Conservation (phyloP, 1,140 invertebrate species). For the Bombyx mandarina region DNA sequence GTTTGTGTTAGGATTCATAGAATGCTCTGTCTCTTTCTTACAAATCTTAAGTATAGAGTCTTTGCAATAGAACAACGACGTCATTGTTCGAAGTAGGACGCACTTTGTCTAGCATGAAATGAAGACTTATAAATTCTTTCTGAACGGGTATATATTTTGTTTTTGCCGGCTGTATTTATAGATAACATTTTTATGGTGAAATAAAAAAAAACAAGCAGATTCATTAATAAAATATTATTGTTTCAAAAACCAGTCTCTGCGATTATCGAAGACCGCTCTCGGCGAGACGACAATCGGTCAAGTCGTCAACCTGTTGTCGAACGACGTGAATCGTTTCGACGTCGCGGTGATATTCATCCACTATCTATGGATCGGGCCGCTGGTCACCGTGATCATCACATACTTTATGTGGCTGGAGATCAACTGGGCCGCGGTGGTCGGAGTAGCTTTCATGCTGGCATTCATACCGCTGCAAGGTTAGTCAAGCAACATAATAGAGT, state of each 20-base stretch:
- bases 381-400: slow-evolving; percentile 83
- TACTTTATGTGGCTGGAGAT: slow-evolving; percentile 83
- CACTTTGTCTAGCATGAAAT: too few relatives aligned
- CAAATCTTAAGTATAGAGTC: too few relatives aligned
- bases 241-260: slow-evolving; percentile 69
- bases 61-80: too few relatives aligned
- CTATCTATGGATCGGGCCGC: slow-evolving; percentile 85
- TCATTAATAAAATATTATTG: too few relatives aligned
- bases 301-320: slow-evolving; percentile 93
- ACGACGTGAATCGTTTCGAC: slow-evolving; percentile 86
- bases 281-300: slow-evolving; percentile 86
- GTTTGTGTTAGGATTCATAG: too few relatives aligned
- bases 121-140: too few relatives aligned
- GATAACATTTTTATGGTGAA: too few relatives aligned
- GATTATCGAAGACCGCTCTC: slow-evolving; percentile 78
- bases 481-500: background rate
- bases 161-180: too few relatives aligned
- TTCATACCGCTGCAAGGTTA: slow-evolving; percentile 88
- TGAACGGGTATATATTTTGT: too few relatives aligned
- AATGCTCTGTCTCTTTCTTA: too few relatives aligned
- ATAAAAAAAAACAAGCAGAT: too few relatives aligned
- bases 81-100: too few relatives aligned
- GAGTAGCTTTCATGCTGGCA: slow-evolving; percentile 82
- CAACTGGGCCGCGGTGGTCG: slow-evolving; percentile 81
- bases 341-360: slow-evolving; percentile 78